Evolutionary conservation across 2,797 vertebrate species (phyloP).

Genomic region (Thripadectes ignobilis): DNA sequence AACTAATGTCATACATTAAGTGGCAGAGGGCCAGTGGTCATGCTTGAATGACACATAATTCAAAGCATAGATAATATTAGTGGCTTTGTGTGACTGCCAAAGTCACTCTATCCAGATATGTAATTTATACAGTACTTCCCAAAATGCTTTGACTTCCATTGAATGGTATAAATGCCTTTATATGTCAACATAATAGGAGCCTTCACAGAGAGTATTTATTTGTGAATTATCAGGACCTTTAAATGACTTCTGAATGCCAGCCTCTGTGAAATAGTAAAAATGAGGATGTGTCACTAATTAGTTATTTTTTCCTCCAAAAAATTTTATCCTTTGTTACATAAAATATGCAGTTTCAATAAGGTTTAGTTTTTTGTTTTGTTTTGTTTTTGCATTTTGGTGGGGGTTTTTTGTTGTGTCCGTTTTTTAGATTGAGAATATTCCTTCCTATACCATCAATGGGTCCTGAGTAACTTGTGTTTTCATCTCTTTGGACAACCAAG

Average conservation of each 20-base stretch:
- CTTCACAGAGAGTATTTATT: background rate
- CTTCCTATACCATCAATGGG: background rate
- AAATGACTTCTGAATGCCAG: background rate
- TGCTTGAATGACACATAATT: background rate
- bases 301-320: background rate
- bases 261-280: background rate
- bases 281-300: background rate
- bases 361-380: background rate
- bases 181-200: background rate
- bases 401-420: background rate
- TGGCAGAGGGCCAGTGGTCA: background rate
- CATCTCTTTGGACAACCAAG: background rate
- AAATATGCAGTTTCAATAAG: background rate
- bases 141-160: background rate
- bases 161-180: background rate
- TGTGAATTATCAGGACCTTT: background rate
- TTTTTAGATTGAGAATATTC: background rate
- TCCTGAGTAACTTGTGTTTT: background rate
- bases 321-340: background rate
- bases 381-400: too few relatives aligned
- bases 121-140: background rate
- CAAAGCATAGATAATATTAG: background rate
- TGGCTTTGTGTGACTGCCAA: background rate
- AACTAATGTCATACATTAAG: background rate
- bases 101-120: background rate